Base-by-base conservation (phyloP, 2,888 invertebrate genomes). In the Volucella bombylans region DNA sequence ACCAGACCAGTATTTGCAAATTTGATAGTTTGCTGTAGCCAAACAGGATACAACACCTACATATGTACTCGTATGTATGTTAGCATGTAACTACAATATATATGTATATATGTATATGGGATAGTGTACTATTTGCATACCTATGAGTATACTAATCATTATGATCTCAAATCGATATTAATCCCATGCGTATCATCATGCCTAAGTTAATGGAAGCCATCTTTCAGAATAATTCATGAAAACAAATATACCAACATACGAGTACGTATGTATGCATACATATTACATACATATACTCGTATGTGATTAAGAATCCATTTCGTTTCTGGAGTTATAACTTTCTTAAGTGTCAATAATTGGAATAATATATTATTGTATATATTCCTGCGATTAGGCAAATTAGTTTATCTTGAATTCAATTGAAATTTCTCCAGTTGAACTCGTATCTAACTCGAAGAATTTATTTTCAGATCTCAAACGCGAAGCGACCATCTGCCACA, bases 401-500 rank as follows among this genome's bases (percentile, higher is more conserved):
- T 65, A 43, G 15, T 55, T 49, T 49, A 31, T 43, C 15, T 43
- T 10, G 11, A 18, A 23, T 49, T 1, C 45, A 39, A 68, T 62
- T 47, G 23, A 12, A 78, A 57, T 23, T 43, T 50, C 4, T 23
- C 4, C 1, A 23, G 23, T 23, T 23, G 6, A 31, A 31, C 31
- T 31, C 39, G 14, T 18, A 14, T 39, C 31, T 79, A 39, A 71
- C 67, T 65, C 62, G 12, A 50, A 41, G 8, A 61, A 71, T 57
- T 55, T 49, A 12, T 55, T 82, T 95, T 74, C 94, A 97, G 99
- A 99, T 94, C 93, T 99, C 91, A 99, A 99, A 93, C 94, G 99
- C 68, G 99, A 99, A 93, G 99, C 99, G 68, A 98, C 97, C 92
- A 97, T 98, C 94, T 99, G 99, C 92, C 98, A 99, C 92, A 98